Percentiles rank a stretch among this genome's conserved stretches.
These are phyloP conservation scores for Mormyrus lacerda DNA, from an alignment of 2,113 vertebrate genomes.

Conservation along the genomic window DNA sequence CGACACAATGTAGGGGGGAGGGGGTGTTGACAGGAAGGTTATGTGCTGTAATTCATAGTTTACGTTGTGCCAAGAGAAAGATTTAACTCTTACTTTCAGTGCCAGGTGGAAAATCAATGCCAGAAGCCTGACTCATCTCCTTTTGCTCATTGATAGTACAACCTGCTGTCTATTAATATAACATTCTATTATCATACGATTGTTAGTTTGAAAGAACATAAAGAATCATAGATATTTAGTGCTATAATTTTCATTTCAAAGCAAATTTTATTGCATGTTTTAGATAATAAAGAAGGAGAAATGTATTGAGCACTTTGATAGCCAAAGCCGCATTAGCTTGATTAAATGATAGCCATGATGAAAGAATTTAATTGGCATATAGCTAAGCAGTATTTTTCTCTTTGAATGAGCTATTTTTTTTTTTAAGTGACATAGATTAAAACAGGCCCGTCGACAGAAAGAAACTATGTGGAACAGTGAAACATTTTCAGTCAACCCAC, in stretches of 20 bases:
- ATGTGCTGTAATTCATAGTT: neutral
- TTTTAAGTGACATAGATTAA: neutral
- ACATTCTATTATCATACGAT: neutral
- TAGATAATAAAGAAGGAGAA: neutral
- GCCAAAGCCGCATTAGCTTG: neutral
- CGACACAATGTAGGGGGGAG: neutral
- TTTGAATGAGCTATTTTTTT: neutral
- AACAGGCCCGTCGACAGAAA: neutral
- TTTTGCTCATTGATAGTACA: neutral
- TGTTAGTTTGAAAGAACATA: neutral
- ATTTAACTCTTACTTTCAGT: neutral
- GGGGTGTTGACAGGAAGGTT: neutral
- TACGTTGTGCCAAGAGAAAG: neutral
- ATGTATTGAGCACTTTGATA: neutral
- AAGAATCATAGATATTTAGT: neutral
- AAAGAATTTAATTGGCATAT: neutral
- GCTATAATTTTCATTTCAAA: neutral
- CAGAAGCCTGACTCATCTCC: neutral
- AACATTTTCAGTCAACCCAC: neutral
- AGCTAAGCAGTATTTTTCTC: neutral
- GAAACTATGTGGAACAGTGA: neutral
- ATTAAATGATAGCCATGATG: neutral
- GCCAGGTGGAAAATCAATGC: neutral
- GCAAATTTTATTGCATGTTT: neutral
- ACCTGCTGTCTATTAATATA: neutral